phyloP scores from a whole-genome alignment of 1,140 invertebrate genomes.

The Rhysida immarginata region DNA sequence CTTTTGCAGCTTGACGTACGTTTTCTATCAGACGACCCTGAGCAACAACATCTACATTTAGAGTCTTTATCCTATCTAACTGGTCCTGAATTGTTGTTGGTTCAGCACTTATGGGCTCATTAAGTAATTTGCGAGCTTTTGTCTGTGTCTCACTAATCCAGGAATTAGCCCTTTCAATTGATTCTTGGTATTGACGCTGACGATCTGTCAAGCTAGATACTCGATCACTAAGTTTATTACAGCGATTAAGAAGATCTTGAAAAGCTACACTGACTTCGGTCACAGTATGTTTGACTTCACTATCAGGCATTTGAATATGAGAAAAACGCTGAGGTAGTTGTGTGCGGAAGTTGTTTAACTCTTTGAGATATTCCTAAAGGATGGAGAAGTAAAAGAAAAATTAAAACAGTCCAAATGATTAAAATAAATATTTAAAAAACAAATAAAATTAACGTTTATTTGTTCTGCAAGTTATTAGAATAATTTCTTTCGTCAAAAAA shows the following conservation, averaged over 20 bases:
- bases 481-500: too few species aligned
- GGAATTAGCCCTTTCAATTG: constrained; percentile 57
- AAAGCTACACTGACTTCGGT: constrained; percentile 29
- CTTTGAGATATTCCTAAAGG: constrained; percentile 52
- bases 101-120: constrained; percentile 69
- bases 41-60: constrained; percentile 72
- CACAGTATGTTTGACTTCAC: constrained; percentile 50
- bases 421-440: too few species aligned
- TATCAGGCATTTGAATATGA: constrained; percentile 52
- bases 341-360: constrained; percentile 70
- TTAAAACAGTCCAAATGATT: too few species aligned
- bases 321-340: constrained; percentile 58
- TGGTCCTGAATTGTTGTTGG: constrained; percentile 76
- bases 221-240: constrained; percentile 63
- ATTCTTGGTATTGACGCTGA: constrained; percentile 65
- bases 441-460: too few species aligned
- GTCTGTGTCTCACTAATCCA: constrained; percentile 74
- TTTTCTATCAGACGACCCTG: constrained; percentile 71
- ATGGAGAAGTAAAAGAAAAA: neutral
- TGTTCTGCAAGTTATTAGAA: neutral
- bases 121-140: constrained; percentile 51
- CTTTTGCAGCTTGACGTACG: constrained; percentile 49
- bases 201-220: constrained; percentile 57
- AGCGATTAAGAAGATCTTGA: constrained; percentile 51
- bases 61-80: constrained; percentile 58